Conservation (phyloP, 2,113 vertebrate species). For the Centropus bengalensis region DNA sequence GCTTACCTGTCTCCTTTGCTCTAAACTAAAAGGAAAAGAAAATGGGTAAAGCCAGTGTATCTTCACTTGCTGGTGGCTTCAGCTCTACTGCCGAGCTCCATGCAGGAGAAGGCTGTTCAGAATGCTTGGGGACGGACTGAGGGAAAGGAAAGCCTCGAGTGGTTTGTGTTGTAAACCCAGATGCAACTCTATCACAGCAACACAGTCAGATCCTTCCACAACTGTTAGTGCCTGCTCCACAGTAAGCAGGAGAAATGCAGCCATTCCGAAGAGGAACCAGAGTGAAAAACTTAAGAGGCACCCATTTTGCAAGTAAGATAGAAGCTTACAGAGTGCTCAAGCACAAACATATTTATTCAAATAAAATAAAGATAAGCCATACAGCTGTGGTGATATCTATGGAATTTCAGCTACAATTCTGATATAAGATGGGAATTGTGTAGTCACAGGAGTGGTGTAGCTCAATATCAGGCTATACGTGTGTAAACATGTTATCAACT, state of each 20-base stretch:
- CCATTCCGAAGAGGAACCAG: not conserved
- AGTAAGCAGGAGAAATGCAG: not conserved
- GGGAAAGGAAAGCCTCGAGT: not conserved
- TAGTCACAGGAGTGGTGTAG: not conserved
- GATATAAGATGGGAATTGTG: not conserved
- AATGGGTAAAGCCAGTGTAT: not conserved
- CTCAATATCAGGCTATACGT: not conserved
- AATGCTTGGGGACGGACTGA: fast-evolving
- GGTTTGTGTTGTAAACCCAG: not conserved
- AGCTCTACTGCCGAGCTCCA: not conserved
- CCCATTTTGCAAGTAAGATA: not conserved
- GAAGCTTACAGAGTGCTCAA: not conserved
- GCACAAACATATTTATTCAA: not conserved
- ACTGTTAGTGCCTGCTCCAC: not conserved
- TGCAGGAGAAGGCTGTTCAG: not conserved
- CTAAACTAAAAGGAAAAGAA: not conserved
- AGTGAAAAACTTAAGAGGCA: not conserved
- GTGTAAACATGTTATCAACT: not conserved
- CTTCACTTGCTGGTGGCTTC: not conserved
- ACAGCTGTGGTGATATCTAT: not conserved
- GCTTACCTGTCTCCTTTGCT: not conserved
- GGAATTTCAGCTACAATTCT: not conserved
- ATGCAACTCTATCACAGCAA: not conserved
- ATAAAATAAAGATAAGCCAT: not conserved
- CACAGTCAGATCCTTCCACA: not conserved